phyloP scores from a whole-genome alignment of 2,113 vertebrate genomes.

The Marmota monax region DNA sequence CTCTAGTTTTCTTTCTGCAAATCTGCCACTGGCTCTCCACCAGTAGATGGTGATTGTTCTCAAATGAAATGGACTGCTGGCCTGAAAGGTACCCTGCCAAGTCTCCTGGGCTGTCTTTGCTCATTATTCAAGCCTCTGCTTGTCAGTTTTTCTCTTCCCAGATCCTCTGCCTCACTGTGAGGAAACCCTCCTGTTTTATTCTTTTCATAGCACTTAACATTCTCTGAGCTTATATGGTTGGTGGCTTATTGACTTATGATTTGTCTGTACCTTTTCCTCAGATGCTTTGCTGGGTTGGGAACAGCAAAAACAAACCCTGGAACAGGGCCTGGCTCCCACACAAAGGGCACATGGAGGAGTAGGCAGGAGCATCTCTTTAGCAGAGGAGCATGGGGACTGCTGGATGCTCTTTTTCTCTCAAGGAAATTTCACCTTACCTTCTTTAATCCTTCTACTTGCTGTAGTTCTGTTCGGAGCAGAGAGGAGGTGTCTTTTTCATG shows the following conservation, averaged over 20 bases:
- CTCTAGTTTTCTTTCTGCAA: not conserved
- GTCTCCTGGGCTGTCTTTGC: no score
- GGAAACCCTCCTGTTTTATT: not conserved
- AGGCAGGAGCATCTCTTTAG: no score
- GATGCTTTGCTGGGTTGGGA: not conserved
- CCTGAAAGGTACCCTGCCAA: not conserved
- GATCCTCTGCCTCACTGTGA: no score
- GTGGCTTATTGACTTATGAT: not conserved
- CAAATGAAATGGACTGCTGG: not conserved
- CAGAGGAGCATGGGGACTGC: no score
- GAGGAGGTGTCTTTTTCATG: constrained; percentile 93
- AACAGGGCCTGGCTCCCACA: fast-evolving
- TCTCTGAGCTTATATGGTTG: not conserved
- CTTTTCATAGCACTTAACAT: not conserved
- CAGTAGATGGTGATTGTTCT: not conserved
- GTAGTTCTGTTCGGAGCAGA: constrained; percentile 94
- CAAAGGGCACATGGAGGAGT: not conserved
- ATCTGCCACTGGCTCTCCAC: not conserved
- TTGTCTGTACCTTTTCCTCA: not conserved
- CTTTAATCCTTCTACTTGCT: constrained; percentile 95
- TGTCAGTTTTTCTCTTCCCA: not conserved
- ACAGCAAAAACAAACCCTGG: fast-evolving
- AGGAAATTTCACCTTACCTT: constrained; percentile 82
- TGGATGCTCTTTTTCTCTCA: not conserved
- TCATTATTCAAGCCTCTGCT: not conserved